Evolutionary conservation across 2,888 invertebrate species (phyloP), one percentile per base, ranked within the genome.

Genomic region (Acronicta leporina): DNA sequence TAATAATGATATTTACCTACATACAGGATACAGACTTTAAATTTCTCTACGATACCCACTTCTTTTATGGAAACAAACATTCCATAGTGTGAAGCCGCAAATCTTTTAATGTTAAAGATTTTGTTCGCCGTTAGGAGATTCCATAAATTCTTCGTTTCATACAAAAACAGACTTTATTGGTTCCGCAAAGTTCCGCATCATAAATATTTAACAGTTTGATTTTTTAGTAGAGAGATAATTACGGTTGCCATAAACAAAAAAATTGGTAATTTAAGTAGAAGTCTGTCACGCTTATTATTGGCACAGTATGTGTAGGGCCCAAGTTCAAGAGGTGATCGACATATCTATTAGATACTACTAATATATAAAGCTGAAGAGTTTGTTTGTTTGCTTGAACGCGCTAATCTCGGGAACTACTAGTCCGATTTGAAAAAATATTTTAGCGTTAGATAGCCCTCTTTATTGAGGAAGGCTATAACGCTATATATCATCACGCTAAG

Each of bases 101-200:
- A 59, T 75, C 48, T 67, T 68, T 69, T 68, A 62, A 49, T 47
- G 70, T 60, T 10, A 74, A 77, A 75, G 64, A 77, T 54, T 66
- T 72, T 56, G 62, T 73, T 42, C 60, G 46, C 66, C 66, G 54
- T 77, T 68, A 78, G 44, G 69, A 65, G 48, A 71, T 79, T 61
- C 65, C 63, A 44, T 53, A 68, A 53, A 79, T 76, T 56, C 62
- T 53, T 47, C n/a, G 10, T 47, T 53, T 16, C 14, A 13, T 6
- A 54, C 63, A 76, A 79, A 79, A 76, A 73, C 66, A 11, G 41
- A 58, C 47, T 67, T 20, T 57, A 57, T 16, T 52, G 49, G 82
- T 80, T 82, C 73, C 77, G 71, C 59, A 46, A 16, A 59, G 82
- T 81, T 82, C 73, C 78, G 73, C 67, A 11, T 66, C 69, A 82